Evolutionary conservation across 2,888 invertebrate genomes (phyloP), one percentile per base, ranked within the genome.

Genomic region (Itoplectis maculator): DNA sequence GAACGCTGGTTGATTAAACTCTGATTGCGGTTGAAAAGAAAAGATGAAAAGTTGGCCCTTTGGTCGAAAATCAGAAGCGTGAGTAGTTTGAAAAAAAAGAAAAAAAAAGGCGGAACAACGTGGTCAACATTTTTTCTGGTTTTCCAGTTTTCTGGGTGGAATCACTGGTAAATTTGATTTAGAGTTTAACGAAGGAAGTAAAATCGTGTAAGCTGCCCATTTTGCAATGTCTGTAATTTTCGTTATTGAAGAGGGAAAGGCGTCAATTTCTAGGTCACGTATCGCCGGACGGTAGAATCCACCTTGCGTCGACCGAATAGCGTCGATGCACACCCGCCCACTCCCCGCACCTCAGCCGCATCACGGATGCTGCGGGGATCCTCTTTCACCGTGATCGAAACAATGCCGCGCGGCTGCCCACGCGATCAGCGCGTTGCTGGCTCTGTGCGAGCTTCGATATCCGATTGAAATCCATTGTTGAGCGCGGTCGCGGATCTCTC

Each of bases 391-490:
- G 40, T 59, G 61, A 61, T 84, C 80, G 77, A 84, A 85, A 86
- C 84, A 84, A 87, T 88, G 74, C 77, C 63, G n/a, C n/a, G n/a
- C n/a, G 77, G 23, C 80, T 84, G 74, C 88, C 88, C 87, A 88
- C 88, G 86, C 87, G 70, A n/a, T n/a, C n/a, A 66, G 45, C 45
- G 8, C 54, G 40, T 35, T 61, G 40, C 37, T n/a, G n/a, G n/a
- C n/a, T n/a, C 29, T 5, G 29, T 61, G 23, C 54, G 54, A 66
- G 68, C 76, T 74, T 47, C 82, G 79, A 79, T n/a, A n/a, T 80
- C 65, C 83, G 82, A 87, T 86, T 87, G 86, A 88, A 88, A 87
- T 85, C 86, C 87, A 88, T 88, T 89, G 88, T 88, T 85, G 86
- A 79, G 79, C 79, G 79, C 79, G 82, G 72, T 82, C 84, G 84